Evolutionary conservation across 1,140 invertebrate genomes (phyloP).

Genomic region (Drosophila kepulauana): DNA sequence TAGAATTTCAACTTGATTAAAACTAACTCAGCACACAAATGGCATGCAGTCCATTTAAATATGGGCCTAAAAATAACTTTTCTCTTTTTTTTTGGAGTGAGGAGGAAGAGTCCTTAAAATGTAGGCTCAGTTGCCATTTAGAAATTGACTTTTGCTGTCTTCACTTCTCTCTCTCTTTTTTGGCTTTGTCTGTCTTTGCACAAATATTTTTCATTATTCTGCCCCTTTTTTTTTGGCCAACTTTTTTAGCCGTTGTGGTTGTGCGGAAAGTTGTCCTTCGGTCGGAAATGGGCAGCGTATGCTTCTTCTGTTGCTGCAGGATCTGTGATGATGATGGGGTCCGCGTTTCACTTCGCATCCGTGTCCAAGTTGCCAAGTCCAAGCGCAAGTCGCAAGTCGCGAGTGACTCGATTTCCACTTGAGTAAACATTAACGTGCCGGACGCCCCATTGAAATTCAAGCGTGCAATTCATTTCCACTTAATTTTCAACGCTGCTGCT

Average conservation of each 20-base stretch:
- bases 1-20: conserved; percentile 6
- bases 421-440: conserved; percentile 83
- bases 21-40: conserved; percentile 7
- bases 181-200: conserved; percentile 39
- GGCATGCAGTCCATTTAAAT: conserved; percentile 29
- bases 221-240: conserved; percentile 5
- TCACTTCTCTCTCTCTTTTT: not conserved
- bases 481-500: conserved; percentile 77
- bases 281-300: conserved; percentile 53
- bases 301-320: not conserved
- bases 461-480: conserved; percentile 83
- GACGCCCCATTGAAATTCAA: conserved; percentile 81
- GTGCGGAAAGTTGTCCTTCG: conserved; percentile 40
- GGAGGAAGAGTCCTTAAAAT: not conserved
- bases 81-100: too few relatives aligned
- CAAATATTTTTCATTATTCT: conserved; percentile 51
- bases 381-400: conserved; percentile 18
- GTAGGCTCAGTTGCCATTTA: conserved; percentile 15
- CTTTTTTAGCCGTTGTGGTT: conserved; percentile 47
- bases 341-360: not conserved
- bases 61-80: conserved; percentile 11
- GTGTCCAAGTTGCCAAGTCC: not conserved
- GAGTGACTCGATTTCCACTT: conserved; percentile 81
- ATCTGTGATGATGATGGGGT: not conserved
- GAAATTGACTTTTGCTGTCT: conserved; percentile 30